A percentile compares a stretch with the other conserved stretches of the same genome.
phyloP scores from a whole-genome alignment of 2,113 vertebrate genomes.

The Pundamilia nyererei region DNA sequence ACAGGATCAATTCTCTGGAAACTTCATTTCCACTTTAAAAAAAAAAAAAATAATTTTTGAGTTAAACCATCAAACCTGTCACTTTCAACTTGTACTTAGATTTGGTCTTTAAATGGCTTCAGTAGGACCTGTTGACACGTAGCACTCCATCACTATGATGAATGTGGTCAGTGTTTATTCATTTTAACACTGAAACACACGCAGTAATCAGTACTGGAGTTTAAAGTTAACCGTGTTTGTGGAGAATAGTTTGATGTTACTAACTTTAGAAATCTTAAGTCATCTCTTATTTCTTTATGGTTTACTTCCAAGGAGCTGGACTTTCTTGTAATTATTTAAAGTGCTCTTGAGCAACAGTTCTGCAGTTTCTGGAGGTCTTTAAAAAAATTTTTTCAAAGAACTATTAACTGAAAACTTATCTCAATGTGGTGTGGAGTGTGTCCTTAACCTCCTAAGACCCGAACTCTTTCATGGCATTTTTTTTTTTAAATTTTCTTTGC shows the following conservation, averaged over 20 bases:
- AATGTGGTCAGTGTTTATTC: background rate
- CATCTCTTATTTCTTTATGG: background rate
- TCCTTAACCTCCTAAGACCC: background rate
- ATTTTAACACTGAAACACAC: background rate
- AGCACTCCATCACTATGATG: background rate
- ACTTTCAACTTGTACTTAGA: background rate
- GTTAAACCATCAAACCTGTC: background rate
- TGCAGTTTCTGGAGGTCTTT: background rate
- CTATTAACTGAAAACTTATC: background rate
- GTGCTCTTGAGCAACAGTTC: background rate
- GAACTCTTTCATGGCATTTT: background rate
- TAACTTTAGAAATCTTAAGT: background rate
- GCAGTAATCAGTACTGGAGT: background rate
- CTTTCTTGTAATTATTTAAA: background rate
- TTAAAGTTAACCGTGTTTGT: background rate
- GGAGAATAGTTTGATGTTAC: background rate
- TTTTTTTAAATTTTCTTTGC: background rate
- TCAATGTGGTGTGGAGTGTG: background rate
- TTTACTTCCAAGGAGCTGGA: background rate
- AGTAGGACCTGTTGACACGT: background rate
- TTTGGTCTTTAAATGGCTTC: background rate
- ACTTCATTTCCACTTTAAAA: background rate
- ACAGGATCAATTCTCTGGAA: background rate
- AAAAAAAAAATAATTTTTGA: background rate
- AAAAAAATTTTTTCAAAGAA: rapidly evolving